phyloP scores from a whole-genome alignment of 2,113 vertebrate genomes.

The Myiopsitta monachus region DNA sequence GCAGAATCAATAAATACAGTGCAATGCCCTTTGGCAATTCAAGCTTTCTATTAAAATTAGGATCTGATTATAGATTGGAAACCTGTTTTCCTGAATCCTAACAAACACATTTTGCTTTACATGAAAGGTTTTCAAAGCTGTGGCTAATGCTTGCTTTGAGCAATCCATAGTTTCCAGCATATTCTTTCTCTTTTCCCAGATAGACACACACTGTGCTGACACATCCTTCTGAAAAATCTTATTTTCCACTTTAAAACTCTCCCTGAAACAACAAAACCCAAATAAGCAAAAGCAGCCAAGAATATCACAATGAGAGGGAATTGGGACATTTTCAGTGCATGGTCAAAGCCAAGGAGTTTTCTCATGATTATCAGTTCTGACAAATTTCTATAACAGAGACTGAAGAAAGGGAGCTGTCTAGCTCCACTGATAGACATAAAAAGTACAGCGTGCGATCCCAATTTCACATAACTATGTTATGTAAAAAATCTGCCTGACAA shows the following conservation, averaged over 20 bases:
- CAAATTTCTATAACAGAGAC: neutral
- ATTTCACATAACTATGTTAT: neutral
- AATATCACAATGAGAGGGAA: neutral
- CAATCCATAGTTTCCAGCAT: neutral
- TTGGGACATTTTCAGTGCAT: neutral
- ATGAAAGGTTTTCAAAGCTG: conserved; percentile 42
- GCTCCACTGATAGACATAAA: neutral
- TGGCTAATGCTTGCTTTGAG: neutral
- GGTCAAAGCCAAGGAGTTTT: conserved; percentile 22
- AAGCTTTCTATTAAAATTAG: conserved; percentile 57
- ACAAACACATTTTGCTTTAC: conserved; percentile 54
- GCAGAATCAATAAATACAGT: conserved; percentile 66
- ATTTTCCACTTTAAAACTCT: conserved; percentile 27
- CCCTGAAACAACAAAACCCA: conserved; percentile 11
- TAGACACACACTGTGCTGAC: neutral
- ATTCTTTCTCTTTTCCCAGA: conserved; percentile 6
- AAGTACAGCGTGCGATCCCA: neutral
- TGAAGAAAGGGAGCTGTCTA: neutral
- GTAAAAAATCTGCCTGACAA: neutral
- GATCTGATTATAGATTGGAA: conserved; percentile 61
- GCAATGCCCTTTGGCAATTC: conserved; percentile 16
- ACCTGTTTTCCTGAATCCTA: conserved; percentile 42
- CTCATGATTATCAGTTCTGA: neutral
- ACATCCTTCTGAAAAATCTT: conserved; percentile 15
- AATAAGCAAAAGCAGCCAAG: conserved; percentile 11